These are phyloP conservation scores for Lomographa bimaculata DNA, from an alignment of 2,888 invertebrate genomes.

Conservation along the genomic window DNA sequence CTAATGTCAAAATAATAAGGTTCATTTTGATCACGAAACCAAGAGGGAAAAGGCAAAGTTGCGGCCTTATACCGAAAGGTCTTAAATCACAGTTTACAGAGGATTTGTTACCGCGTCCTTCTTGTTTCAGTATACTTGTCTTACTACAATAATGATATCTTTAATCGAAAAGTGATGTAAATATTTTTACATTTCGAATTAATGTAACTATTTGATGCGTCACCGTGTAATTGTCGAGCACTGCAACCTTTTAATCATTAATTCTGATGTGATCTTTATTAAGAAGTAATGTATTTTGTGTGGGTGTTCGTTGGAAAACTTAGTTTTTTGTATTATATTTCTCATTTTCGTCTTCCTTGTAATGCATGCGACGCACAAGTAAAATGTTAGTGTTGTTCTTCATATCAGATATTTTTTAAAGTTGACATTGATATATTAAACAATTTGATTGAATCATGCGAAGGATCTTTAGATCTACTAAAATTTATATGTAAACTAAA, in stretches of 20 bases:
- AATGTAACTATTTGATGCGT: slow-evolving; percentile 63
- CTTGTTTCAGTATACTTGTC: too few relatives aligned
- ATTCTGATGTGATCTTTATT: slow-evolving; percentile 67
- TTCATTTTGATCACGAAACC: too few relatives aligned
- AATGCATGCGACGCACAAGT: slow-evolving; percentile 75
- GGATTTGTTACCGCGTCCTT: too few relatives aligned
- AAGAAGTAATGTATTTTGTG: slow-evolving; percentile 54
- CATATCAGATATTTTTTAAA: slow-evolving; percentile 72
- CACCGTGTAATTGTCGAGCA: slow-evolving; percentile 70
- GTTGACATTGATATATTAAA: slow-evolving; percentile 51
- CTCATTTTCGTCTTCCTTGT: slow-evolving; percentile 73
- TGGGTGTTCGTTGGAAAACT: slow-evolving; percentile 68
- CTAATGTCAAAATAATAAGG: too few relatives aligned
- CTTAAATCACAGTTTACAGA: not conserved
- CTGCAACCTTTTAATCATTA: slow-evolving; percentile 59
- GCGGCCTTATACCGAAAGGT: slow-evolving; percentile 14
- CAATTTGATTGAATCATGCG: slow-evolving; percentile 48
- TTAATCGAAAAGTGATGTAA: slow-evolving; percentile 52
- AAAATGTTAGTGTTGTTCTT: slow-evolving; percentile 62
- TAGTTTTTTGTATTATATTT: slow-evolving; percentile 50
- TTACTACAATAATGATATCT: too few relatives aligned
- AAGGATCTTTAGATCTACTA: slow-evolving; percentile 9
- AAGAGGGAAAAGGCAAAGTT: too few relatives aligned
- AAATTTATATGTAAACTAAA: too few relatives aligned
- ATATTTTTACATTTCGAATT: slow-evolving; percentile 74